Percentiles rank a stretch among this genome's conserved stretches.
Conservation (phyloP, 2,797 vertebrate genomes). For the Trachops cirrhosus region DNA sequence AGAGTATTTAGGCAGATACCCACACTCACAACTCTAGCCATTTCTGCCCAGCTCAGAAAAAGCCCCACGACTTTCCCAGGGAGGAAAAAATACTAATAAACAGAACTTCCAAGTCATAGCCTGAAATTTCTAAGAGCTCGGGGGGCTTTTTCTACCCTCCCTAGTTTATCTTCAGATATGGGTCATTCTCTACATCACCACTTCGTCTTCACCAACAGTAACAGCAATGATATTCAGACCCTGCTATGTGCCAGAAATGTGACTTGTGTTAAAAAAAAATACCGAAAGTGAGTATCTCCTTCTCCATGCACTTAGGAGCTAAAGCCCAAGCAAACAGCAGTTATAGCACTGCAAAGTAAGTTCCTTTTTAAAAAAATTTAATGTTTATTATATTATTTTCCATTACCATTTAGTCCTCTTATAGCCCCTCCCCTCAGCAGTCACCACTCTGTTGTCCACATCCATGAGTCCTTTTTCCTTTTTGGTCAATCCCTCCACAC, state of each 20-base stretch:
- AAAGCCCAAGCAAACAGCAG: background rate
- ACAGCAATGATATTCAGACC: background rate
- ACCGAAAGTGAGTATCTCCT: background rate
- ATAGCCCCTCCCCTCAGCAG: background rate
- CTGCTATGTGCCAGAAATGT: background rate
- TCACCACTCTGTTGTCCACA: background rate
- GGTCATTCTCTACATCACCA: background rate
- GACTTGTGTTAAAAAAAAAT: background rate
- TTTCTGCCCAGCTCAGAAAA: background rate
- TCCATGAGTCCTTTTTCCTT: background rate
- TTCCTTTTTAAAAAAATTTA: background rate
- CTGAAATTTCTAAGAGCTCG: background rate
- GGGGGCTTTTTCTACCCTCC: background rate
- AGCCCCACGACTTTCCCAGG: background rate
- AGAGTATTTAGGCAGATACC: background rate
- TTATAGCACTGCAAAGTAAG: fast-evolving
- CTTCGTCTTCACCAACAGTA: background rate
- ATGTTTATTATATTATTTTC: background rate
- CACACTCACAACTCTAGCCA: background rate
- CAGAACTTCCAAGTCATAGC: background rate
- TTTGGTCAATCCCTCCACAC: background rate
- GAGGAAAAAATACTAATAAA: background rate
- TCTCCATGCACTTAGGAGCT: background rate
- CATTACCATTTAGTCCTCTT: background rate
- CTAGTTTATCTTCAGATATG: background rate